phyloP scores from a whole-genome alignment of 2,797 vertebrate genomes.

The Malacoraja senta region DNA sequence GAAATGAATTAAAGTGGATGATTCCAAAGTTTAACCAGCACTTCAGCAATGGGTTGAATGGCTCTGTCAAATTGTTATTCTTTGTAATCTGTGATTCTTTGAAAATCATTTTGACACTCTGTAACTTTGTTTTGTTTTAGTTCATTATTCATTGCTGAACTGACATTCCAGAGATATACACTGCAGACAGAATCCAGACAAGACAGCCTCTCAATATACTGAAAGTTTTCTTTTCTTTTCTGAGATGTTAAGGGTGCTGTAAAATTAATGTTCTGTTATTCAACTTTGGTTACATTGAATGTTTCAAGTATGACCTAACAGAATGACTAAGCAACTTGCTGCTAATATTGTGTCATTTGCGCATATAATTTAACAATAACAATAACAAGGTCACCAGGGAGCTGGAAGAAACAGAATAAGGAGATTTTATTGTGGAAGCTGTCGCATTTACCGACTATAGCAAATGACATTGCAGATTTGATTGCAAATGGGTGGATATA shows the following conservation, averaged over 20 bases:
- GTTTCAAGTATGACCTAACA: neutral
- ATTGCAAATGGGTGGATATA: too few relatives aligned
- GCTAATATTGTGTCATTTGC: neutral
- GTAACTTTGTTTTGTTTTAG: neutral
- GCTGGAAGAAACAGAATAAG: neutral
- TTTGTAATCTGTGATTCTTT: neutral
- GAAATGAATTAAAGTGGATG: neutral
- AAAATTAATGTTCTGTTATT: neutral
- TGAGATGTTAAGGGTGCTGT: neutral
- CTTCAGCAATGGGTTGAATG: neutral
- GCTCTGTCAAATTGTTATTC: neutral
- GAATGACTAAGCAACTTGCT: neutral
- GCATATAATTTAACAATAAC: neutral
- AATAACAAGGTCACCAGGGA: neutral
- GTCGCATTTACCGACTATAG: neutral
- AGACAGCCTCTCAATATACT: neutral
- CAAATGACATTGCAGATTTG: neutral
- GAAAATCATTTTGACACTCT: neutral
- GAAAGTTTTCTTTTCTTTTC: neutral
- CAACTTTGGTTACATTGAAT: neutral
- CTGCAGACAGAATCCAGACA: neutral
- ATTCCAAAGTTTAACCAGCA: neutral
- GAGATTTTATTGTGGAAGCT: neutral
- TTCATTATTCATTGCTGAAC: neutral
- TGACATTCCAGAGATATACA: slow-evolving; percentile 3